Conservation (phyloP, 2,797 vertebrate species). For the Smutsia gigantea region DNA sequence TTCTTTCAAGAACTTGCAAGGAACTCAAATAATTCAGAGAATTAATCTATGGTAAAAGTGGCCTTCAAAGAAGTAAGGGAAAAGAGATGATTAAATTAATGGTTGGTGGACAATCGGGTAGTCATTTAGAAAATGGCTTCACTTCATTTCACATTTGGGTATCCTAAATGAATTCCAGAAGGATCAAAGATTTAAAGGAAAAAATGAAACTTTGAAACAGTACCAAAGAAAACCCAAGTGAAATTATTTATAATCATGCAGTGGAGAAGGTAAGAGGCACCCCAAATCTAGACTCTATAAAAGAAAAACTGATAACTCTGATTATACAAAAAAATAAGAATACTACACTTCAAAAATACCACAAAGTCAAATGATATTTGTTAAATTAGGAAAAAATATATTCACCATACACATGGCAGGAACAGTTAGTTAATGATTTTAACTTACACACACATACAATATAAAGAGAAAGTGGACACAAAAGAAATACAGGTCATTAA, state of each 20-base stretch:
- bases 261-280: not conserved
- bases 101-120: not conserved
- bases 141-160: not conserved
- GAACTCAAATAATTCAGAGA: not conserved
- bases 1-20: not conserved
- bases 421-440: not conserved
- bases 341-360: not conserved
- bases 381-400: not conserved
- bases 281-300: not conserved
- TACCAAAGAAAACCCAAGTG: not conserved
- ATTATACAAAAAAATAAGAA: not conserved
- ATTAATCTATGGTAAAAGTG: not conserved
- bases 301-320: not conserved
- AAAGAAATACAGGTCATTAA: not conserved
- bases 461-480: not conserved
- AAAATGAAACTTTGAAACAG: conserved; percentile 19
- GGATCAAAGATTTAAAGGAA: conserved; percentile 3
- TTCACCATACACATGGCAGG: not conserved
- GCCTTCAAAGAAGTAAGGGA: not conserved
- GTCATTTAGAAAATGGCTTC: not conserved
- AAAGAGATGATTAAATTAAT: not conserved
- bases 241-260: conserved; percentile 22
- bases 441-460: not conserved
- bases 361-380: conserved; percentile 4
- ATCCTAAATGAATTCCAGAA: conserved; percentile 19